Evolutionary conservation across 2,113 vertebrate species (phyloP).

Genomic region (Coreoperca whiteheadi): DNA sequence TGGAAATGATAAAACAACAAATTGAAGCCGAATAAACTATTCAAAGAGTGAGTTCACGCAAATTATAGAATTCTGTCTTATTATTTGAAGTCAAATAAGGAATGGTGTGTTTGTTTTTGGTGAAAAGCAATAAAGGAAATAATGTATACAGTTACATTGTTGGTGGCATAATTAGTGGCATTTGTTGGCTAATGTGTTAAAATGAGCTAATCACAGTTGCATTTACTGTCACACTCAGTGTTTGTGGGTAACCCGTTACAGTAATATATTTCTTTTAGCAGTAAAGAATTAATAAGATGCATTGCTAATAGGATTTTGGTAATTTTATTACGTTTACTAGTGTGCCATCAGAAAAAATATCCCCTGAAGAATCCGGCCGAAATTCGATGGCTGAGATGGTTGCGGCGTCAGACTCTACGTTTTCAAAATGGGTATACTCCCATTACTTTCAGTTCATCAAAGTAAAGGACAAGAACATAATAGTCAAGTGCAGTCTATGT

Average conservation of each 20-base stretch:
- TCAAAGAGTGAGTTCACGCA: constrained; percentile 52
- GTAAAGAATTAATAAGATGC: not conserved
- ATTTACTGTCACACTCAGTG: constrained; percentile 3
- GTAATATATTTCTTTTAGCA: not conserved
- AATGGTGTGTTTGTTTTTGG: not conserved
- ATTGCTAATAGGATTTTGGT: not conserved
- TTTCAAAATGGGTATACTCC: no score
- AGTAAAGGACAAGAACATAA: no score
- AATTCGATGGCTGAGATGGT: no score
- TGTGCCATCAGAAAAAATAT: no score
- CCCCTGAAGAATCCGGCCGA: no score
- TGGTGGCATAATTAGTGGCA: not conserved
- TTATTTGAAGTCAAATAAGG: constrained; percentile 17
- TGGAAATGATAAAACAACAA: constrained; percentile 68
- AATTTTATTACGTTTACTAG: not conserved
- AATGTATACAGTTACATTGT: not conserved
- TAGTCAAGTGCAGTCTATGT: no score
- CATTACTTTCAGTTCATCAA: no score
- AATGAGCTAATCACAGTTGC: not conserved
- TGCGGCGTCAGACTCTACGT: no score
- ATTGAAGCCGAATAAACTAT: constrained; percentile 66
- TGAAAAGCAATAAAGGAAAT: not conserved
- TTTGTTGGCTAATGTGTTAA: not conserved
- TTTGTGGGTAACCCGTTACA: no score
- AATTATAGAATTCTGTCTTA: constrained; percentile 29